phyloP scores from a whole-genome alignment of 1,140 invertebrate species.

The Eueides isabella region DNA sequence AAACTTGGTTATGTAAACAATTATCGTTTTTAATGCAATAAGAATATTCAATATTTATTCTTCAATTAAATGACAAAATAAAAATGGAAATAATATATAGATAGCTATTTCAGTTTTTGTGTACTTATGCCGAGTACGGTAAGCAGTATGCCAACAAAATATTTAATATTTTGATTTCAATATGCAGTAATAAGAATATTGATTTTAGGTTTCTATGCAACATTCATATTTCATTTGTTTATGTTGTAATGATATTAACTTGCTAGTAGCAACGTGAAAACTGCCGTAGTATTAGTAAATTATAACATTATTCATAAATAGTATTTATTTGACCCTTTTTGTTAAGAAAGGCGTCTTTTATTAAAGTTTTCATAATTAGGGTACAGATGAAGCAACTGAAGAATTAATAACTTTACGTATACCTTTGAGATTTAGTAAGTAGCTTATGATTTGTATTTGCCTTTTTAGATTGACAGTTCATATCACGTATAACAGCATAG shows the following conservation, averaged over 20 bases:
- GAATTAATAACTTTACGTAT: too few species aligned
- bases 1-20: neutral
- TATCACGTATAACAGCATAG: too few species aligned
- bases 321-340: constrained; percentile 44
- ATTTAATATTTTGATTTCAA: neutral
- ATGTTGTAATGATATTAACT: neutral
- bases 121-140: too few species aligned
- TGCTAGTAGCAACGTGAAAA: neutral
- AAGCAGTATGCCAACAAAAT: too few species aligned
- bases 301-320: neutral
- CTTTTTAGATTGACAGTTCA: too few species aligned
- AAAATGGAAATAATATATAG: too few species aligned
- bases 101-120: too few species aligned
- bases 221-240: constrained; percentile 15
- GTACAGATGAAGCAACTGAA: neutral
- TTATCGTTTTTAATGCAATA: too few species aligned
- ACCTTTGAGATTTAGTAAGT: too few species aligned
- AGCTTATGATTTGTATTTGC: too few species aligned
- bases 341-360: constrained; percentile 42
- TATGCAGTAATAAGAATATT: neutral
- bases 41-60: too few species aligned
- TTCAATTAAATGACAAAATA: too few species aligned
- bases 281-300: neutral
- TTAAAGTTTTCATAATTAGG: neutral
- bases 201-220: constrained; percentile 16